Conservation (phyloP, 2,888 invertebrate genomes). For the Dusona sp. region DNA sequence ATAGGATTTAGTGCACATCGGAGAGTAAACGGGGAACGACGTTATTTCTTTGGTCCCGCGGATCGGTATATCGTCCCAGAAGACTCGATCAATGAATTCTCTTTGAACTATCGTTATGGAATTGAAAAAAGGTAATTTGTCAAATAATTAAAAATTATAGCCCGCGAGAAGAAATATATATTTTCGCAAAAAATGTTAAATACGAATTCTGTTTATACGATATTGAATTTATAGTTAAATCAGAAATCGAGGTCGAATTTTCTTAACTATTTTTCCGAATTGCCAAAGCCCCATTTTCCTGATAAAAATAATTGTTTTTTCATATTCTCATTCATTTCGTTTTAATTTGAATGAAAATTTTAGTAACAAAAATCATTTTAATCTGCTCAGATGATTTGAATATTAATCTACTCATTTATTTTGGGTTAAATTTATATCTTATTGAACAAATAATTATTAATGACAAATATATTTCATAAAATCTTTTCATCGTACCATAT, state of each 20-base stretch:
- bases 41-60: conserved; percentile 2
- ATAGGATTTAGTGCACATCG: conserved; percentile 32
- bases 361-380: no score
- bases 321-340: not conserved
- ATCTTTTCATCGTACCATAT: no score
- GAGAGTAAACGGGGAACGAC: conserved; percentile 22
- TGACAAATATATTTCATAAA: no score
- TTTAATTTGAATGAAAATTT: not conserved
- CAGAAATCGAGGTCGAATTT: not conserved
- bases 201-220: not conserved
- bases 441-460: no score
- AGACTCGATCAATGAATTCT: not conserved
- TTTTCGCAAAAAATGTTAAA: no score
- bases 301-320: not conserved
- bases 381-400: not conserved
- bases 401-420: not conserved
- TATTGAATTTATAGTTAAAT: not conserved
- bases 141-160: not conserved
- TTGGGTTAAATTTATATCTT: not conserved
- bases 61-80: not conserved
- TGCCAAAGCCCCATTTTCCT: not conserved
- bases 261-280: not conserved
- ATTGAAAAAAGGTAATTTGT: conserved; percentile 24
- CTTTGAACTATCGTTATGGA: conserved; percentile 4
- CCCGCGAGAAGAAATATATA: not conserved